Evolutionary conservation across 2,888 invertebrate species (phyloP).

Genomic region (Scaptodrosophila latifasciaeformis): DNA sequence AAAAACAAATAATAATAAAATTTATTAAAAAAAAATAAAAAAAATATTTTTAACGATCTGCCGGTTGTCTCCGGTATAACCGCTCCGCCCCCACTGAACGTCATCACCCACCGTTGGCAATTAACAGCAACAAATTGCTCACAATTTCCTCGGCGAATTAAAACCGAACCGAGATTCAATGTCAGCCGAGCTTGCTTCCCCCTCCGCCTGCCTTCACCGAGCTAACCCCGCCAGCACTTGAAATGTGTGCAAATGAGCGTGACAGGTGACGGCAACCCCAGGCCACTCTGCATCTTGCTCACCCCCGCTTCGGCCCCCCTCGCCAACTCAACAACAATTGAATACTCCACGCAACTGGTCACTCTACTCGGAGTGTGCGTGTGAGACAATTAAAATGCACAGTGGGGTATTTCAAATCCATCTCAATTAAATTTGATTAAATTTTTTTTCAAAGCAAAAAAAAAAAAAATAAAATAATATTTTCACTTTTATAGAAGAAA

Average conservation of each 20-base stretch:
- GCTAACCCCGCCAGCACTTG: too few relatives aligned
- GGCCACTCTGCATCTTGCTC: too few relatives aligned
- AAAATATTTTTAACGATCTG: slow-evolving; percentile 2
- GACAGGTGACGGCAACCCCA: too few relatives aligned
- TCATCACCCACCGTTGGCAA: too few relatives aligned
- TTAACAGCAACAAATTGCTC: slow-evolving; percentile 54
- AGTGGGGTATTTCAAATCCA: not conserved
- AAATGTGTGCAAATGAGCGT: too few relatives aligned
- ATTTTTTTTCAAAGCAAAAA: slow-evolving; percentile 56
- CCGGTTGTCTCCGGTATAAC: not conserved
- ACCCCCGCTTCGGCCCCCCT: not conserved
- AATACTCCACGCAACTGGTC: too few relatives aligned
- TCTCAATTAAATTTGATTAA: slow-evolving; percentile 59
- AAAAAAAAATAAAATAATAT: slow-evolving; percentile 31
- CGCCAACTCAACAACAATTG: not conserved
- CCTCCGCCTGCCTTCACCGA: too few relatives aligned
- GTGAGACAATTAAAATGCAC: not conserved
- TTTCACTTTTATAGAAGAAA: slow-evolving; percentile 35
- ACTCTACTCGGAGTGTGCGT: too few relatives aligned
- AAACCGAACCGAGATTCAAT: slow-evolving; percentile 56
- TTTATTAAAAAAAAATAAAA: slow-evolving; percentile 16
- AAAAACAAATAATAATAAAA: slow-evolving; percentile 12
- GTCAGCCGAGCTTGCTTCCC: too few relatives aligned
- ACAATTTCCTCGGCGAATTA: slow-evolving; percentile 47
- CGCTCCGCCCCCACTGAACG: not conserved